phyloP scores from a whole-genome alignment of 2,113 vertebrate genomes.

The Rana temporaria region DNA sequence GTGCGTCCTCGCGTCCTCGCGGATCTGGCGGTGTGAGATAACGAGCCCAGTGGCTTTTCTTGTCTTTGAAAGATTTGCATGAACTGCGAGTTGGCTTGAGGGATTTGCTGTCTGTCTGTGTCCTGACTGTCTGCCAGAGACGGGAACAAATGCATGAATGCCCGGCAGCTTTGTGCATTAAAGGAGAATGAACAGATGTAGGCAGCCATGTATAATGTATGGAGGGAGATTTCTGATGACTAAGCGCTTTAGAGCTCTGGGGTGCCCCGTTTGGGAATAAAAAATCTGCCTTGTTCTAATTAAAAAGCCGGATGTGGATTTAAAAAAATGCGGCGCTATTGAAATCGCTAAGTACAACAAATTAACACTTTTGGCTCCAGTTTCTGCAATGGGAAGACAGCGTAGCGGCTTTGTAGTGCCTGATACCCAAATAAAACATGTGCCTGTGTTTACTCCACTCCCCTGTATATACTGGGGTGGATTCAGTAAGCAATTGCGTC shows the following conservation, averaged over 20 bases:
- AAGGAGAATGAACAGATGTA: background rate
- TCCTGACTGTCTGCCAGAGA: slow-evolving; percentile 17
- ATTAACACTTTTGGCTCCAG: too few relatives aligned
- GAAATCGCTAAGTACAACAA: too few relatives aligned
- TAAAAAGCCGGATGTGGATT: too few relatives aligned
- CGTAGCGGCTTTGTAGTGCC: too few relatives aligned
- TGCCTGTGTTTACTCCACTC: too few relatives aligned
- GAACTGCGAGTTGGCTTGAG: slow-evolving; percentile 28
- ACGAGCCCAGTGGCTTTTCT: background rate
- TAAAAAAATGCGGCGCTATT: too few relatives aligned
- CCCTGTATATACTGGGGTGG: too few relatives aligned
- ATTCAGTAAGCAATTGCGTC: too few relatives aligned
- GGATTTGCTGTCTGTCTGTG: slow-evolving; percentile 33
- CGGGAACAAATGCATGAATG: background rate
- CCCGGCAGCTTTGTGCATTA: background rate
- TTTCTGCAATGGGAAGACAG: too few relatives aligned
- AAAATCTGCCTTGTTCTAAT: too few relatives aligned
- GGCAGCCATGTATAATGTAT: background rate
- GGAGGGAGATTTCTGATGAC: background rate
- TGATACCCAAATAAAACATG: too few relatives aligned
- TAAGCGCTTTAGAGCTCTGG: background rate
- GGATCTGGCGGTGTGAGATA: slow-evolving; percentile 10
- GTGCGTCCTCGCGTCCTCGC: background rate
- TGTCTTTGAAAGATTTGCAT: slow-evolving; percentile 33
- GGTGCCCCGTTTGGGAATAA: background rate